Base-by-base conservation (phyloP, 2,888 invertebrate species). In the Tuberolachnus salignus region DNA sequence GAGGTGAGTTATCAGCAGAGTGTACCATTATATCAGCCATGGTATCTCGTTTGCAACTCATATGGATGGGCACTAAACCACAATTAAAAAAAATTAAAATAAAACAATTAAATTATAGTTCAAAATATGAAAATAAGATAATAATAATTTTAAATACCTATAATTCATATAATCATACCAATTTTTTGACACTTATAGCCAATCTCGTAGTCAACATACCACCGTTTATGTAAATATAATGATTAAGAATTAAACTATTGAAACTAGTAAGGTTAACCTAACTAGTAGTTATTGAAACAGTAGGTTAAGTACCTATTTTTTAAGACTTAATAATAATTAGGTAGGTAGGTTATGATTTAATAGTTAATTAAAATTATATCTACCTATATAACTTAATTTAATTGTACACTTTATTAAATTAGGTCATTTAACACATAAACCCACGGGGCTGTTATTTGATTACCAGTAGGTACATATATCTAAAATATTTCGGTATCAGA, bases 21-120 rank as follows among this genome's bases (percentile, higher is more conserved):
- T 78, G 78, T 19, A 78, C 42, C 78, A 78, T 78, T 59, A 78
- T 78, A 61, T 78, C 78, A 59, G 78, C 78, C 78, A 78, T 78
- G 11, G 55, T 78, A 21, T 78, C 78, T 59, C 51, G 57, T 59
- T 78, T 78, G 19, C 46, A 78, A 59, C n/a, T 78, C 78, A 78
- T 78, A 69, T 59, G 59, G 64, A 46, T 42, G 16, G 46, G 34
- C 34, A 69, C 78, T 78, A 64, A 23, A 67, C 67, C 14, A 59
- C 6, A 75, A 74, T 21, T 51, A 26, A n/a, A 16, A 13, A 71
- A n/a, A 26, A 59, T 44, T 19, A 46, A n/a, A n/a, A n/a, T n/a
- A n/a, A 16, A 13, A 71, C 13, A 26, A 59, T 44, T 19, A 46
- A 13, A 64, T 21, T 4, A 64, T n/a, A 46, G 23, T 0, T 57